These are phyloP conservation scores for Mastacembelus armatus DNA, from an alignment of 2,797 vertebrate genomes.

Conservation along the genomic window DNA sequence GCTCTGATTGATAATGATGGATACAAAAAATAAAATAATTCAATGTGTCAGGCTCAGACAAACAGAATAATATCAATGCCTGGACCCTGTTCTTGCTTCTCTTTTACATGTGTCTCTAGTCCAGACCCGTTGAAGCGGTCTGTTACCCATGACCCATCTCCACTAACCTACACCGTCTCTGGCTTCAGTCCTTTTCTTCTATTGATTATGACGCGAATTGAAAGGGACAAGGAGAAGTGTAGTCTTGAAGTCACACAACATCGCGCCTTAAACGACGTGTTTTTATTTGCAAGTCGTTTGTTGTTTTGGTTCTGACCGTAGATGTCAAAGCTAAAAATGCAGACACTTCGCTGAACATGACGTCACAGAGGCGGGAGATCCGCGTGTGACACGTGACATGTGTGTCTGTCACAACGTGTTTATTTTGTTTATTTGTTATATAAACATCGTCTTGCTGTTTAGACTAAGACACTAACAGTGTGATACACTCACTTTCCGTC, in stretches of 20 bases:
- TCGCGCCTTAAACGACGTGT: no score
- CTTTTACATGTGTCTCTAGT: no score
- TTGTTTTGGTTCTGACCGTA: background rate
- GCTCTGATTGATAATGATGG: no score
- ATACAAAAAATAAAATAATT: no score
- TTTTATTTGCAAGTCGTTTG: accelerated
- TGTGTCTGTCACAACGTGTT: accelerated
- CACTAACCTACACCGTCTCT: background rate
- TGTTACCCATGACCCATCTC: conserved; percentile 22
- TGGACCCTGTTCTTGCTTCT: no score
- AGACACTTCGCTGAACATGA: background rate
- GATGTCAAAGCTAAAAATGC: background rate
- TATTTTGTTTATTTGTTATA: background rate
- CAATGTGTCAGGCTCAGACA: no score
- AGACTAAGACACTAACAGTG: accelerated
- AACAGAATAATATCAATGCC: no score
- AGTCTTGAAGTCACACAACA: background rate
- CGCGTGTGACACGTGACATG: background rate
- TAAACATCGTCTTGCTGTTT: background rate
- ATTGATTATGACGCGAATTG: conserved; percentile 52
- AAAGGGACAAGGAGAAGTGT: conserved; percentile 14
- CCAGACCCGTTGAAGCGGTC: no score
- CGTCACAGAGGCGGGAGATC: background rate
- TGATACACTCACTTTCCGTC: background rate
- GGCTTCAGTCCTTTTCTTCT: no score